Conservation (phyloP, 1,140 invertebrate species). For the Drosophila sproati region DNA sequence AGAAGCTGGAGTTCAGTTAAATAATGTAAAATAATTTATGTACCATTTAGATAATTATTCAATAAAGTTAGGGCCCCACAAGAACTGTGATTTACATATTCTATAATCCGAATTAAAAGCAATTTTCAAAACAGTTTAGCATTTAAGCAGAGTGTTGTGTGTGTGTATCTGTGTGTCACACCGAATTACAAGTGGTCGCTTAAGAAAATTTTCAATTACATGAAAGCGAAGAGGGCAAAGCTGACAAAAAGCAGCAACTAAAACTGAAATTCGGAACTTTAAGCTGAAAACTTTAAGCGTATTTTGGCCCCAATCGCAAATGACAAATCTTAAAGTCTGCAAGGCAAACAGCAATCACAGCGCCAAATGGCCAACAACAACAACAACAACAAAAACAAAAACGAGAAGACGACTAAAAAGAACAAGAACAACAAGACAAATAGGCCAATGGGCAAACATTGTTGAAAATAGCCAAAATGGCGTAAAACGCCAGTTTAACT, state of each 20-base stretch:
- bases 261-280: slow-evolving; percentile 15
- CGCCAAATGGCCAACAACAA: slow-evolving; percentile 33
- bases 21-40: no score
- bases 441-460: slow-evolving; percentile 37
- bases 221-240: slow-evolving; percentile 5
- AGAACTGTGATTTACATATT: background rate
- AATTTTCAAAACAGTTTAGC: slow-evolving; percentile 6
- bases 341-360: slow-evolving; percentile 47
- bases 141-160: background rate
- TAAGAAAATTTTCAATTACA: slow-evolving; percentile 46
- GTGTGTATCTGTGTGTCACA: slow-evolving; percentile 15
- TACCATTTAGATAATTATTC: background rate
- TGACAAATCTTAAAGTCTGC: slow-evolving; percentile 68
- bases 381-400: background rate
- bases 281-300: slow-evolving; percentile 29
- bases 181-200: slow-evolving; percentile 29
- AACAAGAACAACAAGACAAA: slow-evolving; percentile 17
- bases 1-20: no score
- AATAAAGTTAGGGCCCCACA: background rate
- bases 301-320: slow-evolving; percentile 55
- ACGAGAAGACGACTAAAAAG: slow-evolving; percentile 14
- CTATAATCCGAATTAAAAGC: slow-evolving; percentile 5
- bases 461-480: slow-evolving; percentile 39
- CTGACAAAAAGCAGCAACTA: background rate
- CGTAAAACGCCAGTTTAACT: slow-evolving; percentile 56